phyloP scores from a whole-genome alignment of 2,888 invertebrate genomes.

The Chrysolina haemoptera region DNA sequence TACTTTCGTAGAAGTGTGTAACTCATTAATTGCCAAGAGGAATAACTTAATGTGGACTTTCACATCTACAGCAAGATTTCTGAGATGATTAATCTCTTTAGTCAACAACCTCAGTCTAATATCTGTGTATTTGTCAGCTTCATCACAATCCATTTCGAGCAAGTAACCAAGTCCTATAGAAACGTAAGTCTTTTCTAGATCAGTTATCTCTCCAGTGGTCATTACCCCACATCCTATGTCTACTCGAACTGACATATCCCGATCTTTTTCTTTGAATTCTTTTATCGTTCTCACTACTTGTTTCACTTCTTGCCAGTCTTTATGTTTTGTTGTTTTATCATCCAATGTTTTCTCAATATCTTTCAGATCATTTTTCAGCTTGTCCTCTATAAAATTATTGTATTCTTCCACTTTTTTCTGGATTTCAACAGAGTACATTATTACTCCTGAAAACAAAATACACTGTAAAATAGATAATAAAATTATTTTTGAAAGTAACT shows the following conservation, averaged over 20 bases:
- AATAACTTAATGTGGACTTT: conserved; percentile 68
- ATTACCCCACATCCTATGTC: conserved; percentile 58
- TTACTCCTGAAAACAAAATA: conserved; percentile 29
- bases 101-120: conserved; percentile 63
- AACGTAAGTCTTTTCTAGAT: conserved; percentile 61
- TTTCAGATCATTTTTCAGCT: conserved; percentile 65
- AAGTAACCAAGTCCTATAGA: conserved; percentile 65
- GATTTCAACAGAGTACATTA: conserved; percentile 54
- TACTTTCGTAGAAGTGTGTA: conserved; percentile 54
- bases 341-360: conserved; percentile 61
- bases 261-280: conserved; percentile 62
- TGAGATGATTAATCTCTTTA: conserved; percentile 65
- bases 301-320: conserved; percentile 66
- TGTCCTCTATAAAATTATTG: conserved; percentile 65
- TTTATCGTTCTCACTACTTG: conserved; percentile 58
- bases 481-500: too few relatives aligned
- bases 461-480: too few relatives aligned
- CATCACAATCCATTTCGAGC: conserved; percentile 66
- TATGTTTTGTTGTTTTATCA: conserved; percentile 57
- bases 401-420: conserved; percentile 62
- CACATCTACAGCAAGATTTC: conserved; percentile 65
- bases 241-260: conserved; percentile 58
- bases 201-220: conserved; percentile 61
- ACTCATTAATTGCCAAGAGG: conserved; percentile 66
- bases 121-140: conserved; percentile 66